Evolutionary conservation across 30 jellyfish, hydroid and myxozoan species (phyloP), one percentile per base, ranked within the genome.

Genomic region (Aurelia sp.): DNA sequence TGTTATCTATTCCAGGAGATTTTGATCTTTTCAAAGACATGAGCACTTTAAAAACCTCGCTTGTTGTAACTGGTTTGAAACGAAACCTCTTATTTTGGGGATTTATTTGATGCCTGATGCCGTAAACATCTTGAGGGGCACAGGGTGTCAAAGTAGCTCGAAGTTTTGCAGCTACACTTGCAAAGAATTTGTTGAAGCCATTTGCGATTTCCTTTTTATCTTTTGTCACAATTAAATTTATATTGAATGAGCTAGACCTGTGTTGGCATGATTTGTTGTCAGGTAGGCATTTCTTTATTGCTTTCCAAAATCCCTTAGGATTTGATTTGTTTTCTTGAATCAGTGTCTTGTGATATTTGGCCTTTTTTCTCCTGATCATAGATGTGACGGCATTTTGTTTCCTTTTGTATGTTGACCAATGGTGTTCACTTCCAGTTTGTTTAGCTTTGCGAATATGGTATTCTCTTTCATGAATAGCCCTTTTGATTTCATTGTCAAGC

Each of bases 251-350:
- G 11, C 66, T 66, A 21, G 78, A 71, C 86, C 82, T 78, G 60
- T 69, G 92, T 40, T 71, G 62, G 80, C 88, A 67, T 69, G 88
- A 27, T 27, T 27, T 7, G 70, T 79, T 77, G 84, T 76, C 82
- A 63, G 94, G 82, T 62, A 33, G 84, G 66, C 89, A 72, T 53
- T 68, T 55, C 73, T 86, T 64, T 22, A 86, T 86, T 86, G 78
- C 75, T 65, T 75, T 86, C 96, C 96, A 86, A 86, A 76, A 66
- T 55, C 79, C 91, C 73, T 67, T 86, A 12, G 96, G 96, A 40
- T 62, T 22, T 1, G 77, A 44, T 63, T 21, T 71, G 0, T 64
- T 66, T 86, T 86, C 96, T 79, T 70, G 89, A 78, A 87, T 35
- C 70, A 87, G 61, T 35, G 82, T 57, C 88, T 52, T 52, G 55